Evolutionary conservation across 2,797 vertebrate species (phyloP).

Genomic region (Onychomys torridus): DNA sequence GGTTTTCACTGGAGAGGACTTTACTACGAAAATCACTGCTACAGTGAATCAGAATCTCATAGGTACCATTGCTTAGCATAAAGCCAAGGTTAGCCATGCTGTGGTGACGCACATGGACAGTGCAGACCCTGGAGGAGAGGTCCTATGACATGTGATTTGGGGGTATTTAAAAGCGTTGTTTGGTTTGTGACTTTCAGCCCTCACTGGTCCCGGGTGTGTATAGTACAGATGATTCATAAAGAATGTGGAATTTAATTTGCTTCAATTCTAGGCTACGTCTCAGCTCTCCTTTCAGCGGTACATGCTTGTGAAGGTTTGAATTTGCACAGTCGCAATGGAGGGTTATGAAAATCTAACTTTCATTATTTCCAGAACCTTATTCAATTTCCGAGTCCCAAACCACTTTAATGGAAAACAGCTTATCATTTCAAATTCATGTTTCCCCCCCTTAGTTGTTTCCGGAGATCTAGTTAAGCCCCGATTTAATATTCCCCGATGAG

Average conservation of each 20-base stretch:
- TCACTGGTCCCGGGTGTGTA: background rate
- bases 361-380: slow-evolving; percentile 15
- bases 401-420: slow-evolving; percentile 4
- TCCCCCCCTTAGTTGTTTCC: background rate
- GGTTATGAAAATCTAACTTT: slow-evolving; percentile 37
- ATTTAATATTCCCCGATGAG: background rate
- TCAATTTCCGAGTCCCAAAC: slow-evolving; percentile 47
- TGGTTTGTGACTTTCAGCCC: slow-evolving; percentile 7
- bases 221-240: background rate
- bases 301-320: slow-evolving; percentile 1
- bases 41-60: slow-evolving; percentile 24
- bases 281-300: background rate
- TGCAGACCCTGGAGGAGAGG: background rate
- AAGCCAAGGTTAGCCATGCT: slow-evolving; percentile 6
- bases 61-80: background rate
- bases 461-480: background rate
- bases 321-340: background rate
- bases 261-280: background rate
- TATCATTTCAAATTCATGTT: slow-evolving; percentile 8
- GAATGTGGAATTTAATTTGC: background rate
- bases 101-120: background rate
- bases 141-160: background rate
- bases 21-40: slow-evolving; percentile 23
- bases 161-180: background rate
- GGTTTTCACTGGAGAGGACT: background rate